Evolutionary conservation across 2,888 invertebrate species (phyloP), one percentile per base, ranked within the genome.

Genomic region (Drosophila lacicola): DNA sequence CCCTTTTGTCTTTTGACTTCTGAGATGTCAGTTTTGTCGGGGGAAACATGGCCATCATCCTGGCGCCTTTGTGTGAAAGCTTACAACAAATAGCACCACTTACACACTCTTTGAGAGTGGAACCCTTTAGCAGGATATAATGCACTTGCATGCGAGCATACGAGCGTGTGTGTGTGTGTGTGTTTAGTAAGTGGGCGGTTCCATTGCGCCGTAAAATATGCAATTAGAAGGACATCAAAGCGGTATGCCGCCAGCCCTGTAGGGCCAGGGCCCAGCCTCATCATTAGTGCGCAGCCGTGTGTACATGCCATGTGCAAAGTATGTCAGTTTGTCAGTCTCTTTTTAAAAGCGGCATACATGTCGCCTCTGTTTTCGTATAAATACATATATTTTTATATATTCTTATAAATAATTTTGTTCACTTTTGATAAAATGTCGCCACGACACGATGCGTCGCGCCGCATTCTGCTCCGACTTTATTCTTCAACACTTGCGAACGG

Each of bases 221-320:
- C 85, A 88, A 86, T 86, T 85, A 85, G 85, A 85, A 83, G 78
- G 70, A 88, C 88, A 86, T 86, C 86, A 86, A 88, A 86, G 86
- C 78, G 53, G 36, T 47, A 42, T 47, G 60, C 74, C 74, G 74
- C 68, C 51, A 67, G 67, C 68, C 29, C 46, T 63, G 60, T 66
- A 76, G 76, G 45, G 51, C 39, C 56, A 76, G 76, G 45, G 47
- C 39, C 56, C 13, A 37, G 57, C 46, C 68, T 63, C 74, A 66
- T 77, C 76, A 77, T 77, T 69, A 77, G 70, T 67, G 78, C 60
- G 68, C 70, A 71, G 53, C 45, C 65, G 56, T 39, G 60, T 45
- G 56, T 66, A 63, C 56, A 56, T 36, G 54, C 54, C 25, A 44
- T 36, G 50, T 56, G 49, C 33, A 45, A 39, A 44, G 50, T 56